Evolutionary conservation across 2,113 vertebrate species (phyloP), one percentile per base, ranked within the genome.

Genomic region (Glaucomys volans): DNA sequence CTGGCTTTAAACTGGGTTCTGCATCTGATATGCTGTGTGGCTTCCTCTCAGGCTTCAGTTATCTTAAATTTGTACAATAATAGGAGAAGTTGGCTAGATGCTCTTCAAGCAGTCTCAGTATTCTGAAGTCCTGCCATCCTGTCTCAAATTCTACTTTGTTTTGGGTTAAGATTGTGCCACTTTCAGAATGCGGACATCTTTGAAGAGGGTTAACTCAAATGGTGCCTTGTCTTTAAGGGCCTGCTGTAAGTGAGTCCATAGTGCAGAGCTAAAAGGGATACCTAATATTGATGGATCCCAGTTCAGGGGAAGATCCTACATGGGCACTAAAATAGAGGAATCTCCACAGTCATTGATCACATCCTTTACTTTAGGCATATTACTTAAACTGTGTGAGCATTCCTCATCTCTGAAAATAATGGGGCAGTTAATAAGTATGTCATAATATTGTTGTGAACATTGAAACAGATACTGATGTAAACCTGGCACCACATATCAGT

Each of bases 331-430:
- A 37, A 12, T 50, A 66, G 72, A 80, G 35, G 12, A 88, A 30
- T 57, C 7, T 67, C 11, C 79, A 57, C 3, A 24, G 7, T 57
- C 7, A 52, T 18, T 4, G 42, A 57, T 59, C 8, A 24, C 28
- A 71, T 90, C 72, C 62, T 84, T 96, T 40, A 14, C 74, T 75
- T 91, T 17, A 80, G 54, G 80, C 0, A 0, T 40, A 28, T 40
- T 67, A 37, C 12, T 92, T 77, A 54, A 59, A 76, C 5, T 54
- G 44, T 80, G 14, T 32, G 69, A 42, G 54, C 80, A 20, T 87
- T 95, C 22, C 52, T 95, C 9, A 32, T 76, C 50, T 77, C 64
- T 66, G 69, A 59, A 40, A 80, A 84, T 66, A 28, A 75, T 76
- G 50, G 17, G 40, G 47, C 14, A 12, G n/a, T 54, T 54, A 54